Evolutionary conservation across 2,797 vertebrate species (phyloP).

Genomic region (Malacoraja senta): DNA sequence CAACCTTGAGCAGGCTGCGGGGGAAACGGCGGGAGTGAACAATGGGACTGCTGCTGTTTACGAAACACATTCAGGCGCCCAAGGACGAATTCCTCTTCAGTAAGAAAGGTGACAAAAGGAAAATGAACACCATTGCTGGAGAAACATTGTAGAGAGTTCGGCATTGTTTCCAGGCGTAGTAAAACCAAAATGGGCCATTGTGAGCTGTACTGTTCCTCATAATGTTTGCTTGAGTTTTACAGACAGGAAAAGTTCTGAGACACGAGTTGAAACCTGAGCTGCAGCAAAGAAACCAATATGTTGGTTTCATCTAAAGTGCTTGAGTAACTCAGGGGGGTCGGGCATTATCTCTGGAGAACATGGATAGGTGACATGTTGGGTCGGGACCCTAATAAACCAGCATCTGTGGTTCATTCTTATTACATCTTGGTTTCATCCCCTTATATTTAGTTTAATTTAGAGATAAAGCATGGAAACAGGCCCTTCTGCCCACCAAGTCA

Average conservation of each 20-base stretch:
- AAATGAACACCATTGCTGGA: neutral
- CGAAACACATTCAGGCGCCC: neutral
- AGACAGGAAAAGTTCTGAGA: neutral
- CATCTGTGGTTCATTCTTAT: no score
- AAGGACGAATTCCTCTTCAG: neutral
- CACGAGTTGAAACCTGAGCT: neutral
- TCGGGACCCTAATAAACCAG: no score
- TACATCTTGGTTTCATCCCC: neutral
- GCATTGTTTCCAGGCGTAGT: neutral
- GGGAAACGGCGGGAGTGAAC: neutral
- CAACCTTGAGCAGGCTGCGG: neutral
- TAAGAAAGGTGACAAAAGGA: neutral
- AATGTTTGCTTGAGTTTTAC: neutral
- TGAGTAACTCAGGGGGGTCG: no score
- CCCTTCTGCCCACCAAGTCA: no score
- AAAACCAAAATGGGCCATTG: neutral
- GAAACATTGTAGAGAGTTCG: neutral
- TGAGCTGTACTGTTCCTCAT: neutral
- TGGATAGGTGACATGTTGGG: no score
- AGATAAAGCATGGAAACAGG: no score
- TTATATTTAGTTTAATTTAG: no score
- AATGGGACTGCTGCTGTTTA: neutral
- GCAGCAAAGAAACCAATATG: no score
- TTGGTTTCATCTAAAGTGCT: no score
- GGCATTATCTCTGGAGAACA: no score